Evolutionary conservation across 2,797 vertebrate species (phyloP), one percentile per base, ranked within the genome.

Genomic region (Setipinna tenuifilis): DNA sequence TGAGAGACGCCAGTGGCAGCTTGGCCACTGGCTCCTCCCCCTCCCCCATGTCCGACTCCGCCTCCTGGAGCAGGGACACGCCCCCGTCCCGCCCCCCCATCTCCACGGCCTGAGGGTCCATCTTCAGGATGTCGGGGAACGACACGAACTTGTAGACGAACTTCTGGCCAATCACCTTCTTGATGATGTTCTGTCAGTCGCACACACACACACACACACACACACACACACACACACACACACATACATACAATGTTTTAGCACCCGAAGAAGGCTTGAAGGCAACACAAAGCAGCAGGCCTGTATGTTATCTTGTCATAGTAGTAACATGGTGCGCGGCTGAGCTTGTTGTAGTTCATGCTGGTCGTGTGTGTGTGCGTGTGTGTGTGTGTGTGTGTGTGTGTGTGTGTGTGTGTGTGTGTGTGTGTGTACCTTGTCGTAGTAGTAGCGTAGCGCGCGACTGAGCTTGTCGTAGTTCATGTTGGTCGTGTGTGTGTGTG

Each of bases 111-210:
- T 97, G 97, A 0, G 97, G 96, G 91, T 98, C 98, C 97, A 98
- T 97, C 92, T 98, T 98, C 88, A 99, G 94, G 90, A 99, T 98
- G 91, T 99, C 97, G 19, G 97, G 98, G 93, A 99, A 98, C 7
- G 97, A 98, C 89, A 99, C 98, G 87, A 99, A 99, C 94, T 99
- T 99, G 91, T 99, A 99, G 88, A 99, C 97, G 92, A 99, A 98
- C 94, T 99, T 99, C 93, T 98, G 98, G 81, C 98, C 98, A 0
- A 98, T 98, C 92, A 98, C 98, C 91, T 98, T 98, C 95, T 98
- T 98, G 95, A 98, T 98, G 94, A 98, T 98, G 92, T 98, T 98
- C 98, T 98, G 3, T 3, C 46, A 48, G 4, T 4, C 46, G 10
- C 46, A 48, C 46, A 48, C 46, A 48, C 46, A 48, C 46, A 48